Evolutionary conservation across 2,888 invertebrate genomes (phyloP).

Genomic region (Alitta virens): DNA sequence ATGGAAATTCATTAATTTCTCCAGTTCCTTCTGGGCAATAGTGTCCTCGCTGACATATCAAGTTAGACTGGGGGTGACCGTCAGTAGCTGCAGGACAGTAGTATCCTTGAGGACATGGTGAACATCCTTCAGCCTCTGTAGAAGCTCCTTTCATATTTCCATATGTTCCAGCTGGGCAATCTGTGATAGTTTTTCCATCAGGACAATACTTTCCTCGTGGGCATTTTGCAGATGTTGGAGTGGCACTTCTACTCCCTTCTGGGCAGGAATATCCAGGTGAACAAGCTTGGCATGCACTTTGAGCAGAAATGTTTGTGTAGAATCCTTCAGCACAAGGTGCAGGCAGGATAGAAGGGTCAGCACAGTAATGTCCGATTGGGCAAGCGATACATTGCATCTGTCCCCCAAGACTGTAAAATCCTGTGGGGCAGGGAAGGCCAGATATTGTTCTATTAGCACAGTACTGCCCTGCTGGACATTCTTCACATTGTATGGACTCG

Average conservation of each 20-base stretch:
- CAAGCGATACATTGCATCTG: conserved; percentile 41
- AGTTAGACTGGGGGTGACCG: conserved; percentile 32
- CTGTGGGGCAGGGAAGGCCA: conserved; percentile 39
- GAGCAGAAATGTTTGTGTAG: conserved; percentile 16
- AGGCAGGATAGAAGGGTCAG: conserved; percentile 16
- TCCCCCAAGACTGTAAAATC: conserved; percentile 46
- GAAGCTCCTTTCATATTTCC: conserved; percentile 39
- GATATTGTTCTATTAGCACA: conserved; percentile 36
- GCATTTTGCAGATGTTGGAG: conserved; percentile 40
- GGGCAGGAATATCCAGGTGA: conserved; percentile 47
- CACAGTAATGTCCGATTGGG: conserved; percentile 46
- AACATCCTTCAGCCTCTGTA: conserved; percentile 35
- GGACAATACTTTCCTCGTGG: conserved; percentile 45
- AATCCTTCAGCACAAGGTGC: conserved; percentile 39
- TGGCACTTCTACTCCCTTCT: conserved; percentile 37
- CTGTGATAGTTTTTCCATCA: conserved; percentile 39
- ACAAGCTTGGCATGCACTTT: conserved; percentile 23
- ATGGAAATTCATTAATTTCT: conserved; percentile 40
- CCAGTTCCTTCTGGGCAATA: conserved; percentile 43
- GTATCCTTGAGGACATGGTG: conserved; percentile 44
- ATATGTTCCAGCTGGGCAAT: conserved; percentile 47
- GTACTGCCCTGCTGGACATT: conserved; percentile 45
- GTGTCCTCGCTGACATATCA: conserved; percentile 35
- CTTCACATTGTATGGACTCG: conserved; percentile 37
- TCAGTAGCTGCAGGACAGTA: conserved; percentile 49